Evolutionary conservation across 2,888 invertebrate species (phyloP), one percentile per base, ranked within the genome.

Genomic region (Epicampocera succincta): DNA sequence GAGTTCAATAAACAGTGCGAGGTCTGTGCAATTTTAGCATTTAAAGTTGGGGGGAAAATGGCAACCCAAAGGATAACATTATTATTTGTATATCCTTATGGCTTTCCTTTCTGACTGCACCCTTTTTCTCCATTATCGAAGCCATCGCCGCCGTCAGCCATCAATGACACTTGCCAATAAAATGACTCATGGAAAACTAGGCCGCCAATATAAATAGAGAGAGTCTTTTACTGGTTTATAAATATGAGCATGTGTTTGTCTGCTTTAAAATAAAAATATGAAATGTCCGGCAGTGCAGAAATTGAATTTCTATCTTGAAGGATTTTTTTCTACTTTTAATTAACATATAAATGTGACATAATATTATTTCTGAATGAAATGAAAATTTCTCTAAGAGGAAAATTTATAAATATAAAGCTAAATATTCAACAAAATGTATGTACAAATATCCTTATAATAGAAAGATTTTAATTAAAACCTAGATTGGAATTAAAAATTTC

Each of bases 1-100:
- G 29, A 65, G 81, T 82, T 82, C 81, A 78, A 77, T 74, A 77
- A 71, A 71, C 77, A 82, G 60, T 46, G 69, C 63, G 69, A 77
- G 52, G 81, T 73, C 69, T 69, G 74, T 71, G 77, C 21, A 78
- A 82, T 48, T 77, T 78, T 21, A 71, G 19, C 65, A 78, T 82
- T 77, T 82, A 54, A 58, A 74, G 8, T 33, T 33, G 3, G 71
- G 38, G 60, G 4, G 66, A n/a, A 50, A 61, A 58, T 11, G 66
- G n/a, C 25, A 19, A 63, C 9, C 52, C 58, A 19, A 50, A 19
- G 17, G 40, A 66, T 40, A 75, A 50, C 50, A 17, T 65, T n/a
- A 69, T 68, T 73, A 73, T 69, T 21, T 73, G 61, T 66, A 66
- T 74, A 74, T 81, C 73, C 77, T 71, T 69, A n/a, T 77, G 17